These are phyloP conservation scores for Cheirogaleus medius DNA, from an alignment of 2,113 vertebrate genomes.

Conservation along the genomic window DNA sequence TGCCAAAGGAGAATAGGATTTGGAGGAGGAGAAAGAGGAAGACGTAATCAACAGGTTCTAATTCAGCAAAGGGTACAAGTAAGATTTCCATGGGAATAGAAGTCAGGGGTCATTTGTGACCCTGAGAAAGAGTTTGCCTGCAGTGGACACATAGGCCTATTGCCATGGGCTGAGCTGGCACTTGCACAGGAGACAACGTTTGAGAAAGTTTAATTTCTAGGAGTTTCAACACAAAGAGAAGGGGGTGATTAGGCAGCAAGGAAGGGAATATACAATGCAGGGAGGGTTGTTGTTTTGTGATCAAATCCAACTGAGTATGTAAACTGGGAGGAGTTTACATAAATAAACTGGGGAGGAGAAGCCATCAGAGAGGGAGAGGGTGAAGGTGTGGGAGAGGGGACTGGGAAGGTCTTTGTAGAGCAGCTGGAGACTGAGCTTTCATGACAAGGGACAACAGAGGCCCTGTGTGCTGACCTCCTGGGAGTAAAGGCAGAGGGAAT, in stretches of 20 bases:
- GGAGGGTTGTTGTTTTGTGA: neutral
- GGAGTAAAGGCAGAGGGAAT: neutral
- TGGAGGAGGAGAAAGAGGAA: neutral
- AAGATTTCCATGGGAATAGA: neutral
- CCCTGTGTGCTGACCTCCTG: neutral
- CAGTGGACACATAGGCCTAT: neutral
- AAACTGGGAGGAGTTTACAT: neutral
- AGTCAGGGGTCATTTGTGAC: neutral
- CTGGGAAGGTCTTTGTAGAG: neutral
- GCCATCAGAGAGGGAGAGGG: neutral
- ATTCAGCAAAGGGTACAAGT: neutral
- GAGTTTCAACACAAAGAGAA: neutral
- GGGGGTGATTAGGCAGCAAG: neutral
- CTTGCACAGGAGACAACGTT: neutral
- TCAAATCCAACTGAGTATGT: neutral
- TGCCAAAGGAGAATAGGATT: neutral
- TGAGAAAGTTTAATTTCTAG: neutral
- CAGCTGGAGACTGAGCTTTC: neutral
- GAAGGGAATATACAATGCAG: rapidly evolving
- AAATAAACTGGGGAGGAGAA: neutral
- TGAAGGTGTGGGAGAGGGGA: neutral
- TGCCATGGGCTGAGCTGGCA: neutral
- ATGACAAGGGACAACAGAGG: neutral
- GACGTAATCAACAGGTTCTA: neutral
- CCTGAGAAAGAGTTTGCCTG: neutral